These are phyloP conservation scores for Helarctos malayanus DNA, from an alignment of 2,797 vertebrate genomes.

Conservation along the genomic window DNA sequence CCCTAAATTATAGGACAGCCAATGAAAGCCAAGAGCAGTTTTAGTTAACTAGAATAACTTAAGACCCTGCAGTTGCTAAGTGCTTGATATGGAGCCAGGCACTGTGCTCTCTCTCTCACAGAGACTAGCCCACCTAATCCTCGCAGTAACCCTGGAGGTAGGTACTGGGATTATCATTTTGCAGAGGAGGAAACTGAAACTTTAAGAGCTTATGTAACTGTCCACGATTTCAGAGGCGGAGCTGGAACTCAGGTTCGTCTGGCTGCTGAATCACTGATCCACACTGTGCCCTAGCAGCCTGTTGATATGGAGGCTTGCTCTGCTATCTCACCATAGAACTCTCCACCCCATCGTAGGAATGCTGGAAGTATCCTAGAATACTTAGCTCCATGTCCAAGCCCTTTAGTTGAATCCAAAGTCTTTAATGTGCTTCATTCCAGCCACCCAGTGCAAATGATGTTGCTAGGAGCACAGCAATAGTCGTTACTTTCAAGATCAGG, in stretches of 20 bases:
- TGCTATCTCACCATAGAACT: neutral
- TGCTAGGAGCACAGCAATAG: neutral
- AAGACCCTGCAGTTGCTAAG: neutral
- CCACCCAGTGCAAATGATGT: neutral
- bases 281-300: rapidly evolving
- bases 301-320: neutral
- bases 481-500: neutral
- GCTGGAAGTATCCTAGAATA: neutral
- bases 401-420: constrained; percentile 21
- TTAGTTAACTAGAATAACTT: neutral
- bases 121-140: neutral
- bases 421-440: neutral
- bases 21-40: neutral
- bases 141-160: neutral
- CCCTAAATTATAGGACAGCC: neutral
- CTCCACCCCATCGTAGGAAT: neutral
- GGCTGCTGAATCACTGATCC: neutral
- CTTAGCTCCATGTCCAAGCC: neutral
- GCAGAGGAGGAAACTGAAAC: constrained; percentile 21
- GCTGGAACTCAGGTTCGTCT: neutral
- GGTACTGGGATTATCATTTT: neutral
- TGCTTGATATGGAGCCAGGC: neutral
- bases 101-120: neutral
- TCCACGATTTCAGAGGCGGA: neutral
- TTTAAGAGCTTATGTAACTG: neutral